These are phyloP conservation scores for Xylota sylvarum DNA, from an alignment of 2,888 invertebrate species.

Conservation along the genomic window DNA sequence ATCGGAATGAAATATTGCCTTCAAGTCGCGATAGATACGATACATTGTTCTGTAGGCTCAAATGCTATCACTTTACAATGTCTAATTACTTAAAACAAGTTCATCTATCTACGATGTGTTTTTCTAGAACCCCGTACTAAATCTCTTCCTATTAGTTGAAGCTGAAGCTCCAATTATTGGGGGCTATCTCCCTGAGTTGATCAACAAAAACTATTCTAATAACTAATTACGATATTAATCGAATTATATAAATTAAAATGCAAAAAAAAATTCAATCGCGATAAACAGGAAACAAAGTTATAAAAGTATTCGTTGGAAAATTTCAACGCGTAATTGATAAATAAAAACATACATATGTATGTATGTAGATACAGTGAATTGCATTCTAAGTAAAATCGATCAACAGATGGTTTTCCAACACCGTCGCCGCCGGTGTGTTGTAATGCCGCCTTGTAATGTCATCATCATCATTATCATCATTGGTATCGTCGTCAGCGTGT, in stretches of 20 bases:
- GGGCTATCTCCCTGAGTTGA: background rate
- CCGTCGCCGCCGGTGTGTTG: conserved; percentile 1
- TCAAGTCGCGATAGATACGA: too few species aligned
- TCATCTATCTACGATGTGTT: too few species aligned
- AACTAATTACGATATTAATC: background rate
- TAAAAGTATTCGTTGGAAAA: conserved; percentile 10
- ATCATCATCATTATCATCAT: conserved; percentile 52
- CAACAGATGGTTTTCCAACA: conserved; percentile 53
- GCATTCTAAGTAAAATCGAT: conserved; percentile 63
- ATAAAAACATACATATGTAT: too few species aligned
- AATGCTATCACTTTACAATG: too few species aligned
- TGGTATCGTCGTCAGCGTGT: background rate
- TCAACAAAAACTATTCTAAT: background rate
- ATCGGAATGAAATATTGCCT: too few species aligned
- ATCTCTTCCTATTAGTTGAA: too few species aligned
- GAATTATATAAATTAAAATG: background rate
- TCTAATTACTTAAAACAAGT: too few species aligned
- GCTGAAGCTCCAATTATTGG: too few species aligned
- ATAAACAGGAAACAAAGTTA: conserved; percentile 6
- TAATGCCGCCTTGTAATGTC: conserved; percentile 60
- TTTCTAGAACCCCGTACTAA: too few species aligned
- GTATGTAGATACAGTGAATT: conserved; percentile 27
- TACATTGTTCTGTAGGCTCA: too few species aligned
- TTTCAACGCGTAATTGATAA: conserved; percentile 28
- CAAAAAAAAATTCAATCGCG: background rate